A percentile compares a stretch with the other conserved stretches of the same genome.
Conservation (phyloP, 2,113 vertebrate genomes). For the Morone saxatilis region DNA sequence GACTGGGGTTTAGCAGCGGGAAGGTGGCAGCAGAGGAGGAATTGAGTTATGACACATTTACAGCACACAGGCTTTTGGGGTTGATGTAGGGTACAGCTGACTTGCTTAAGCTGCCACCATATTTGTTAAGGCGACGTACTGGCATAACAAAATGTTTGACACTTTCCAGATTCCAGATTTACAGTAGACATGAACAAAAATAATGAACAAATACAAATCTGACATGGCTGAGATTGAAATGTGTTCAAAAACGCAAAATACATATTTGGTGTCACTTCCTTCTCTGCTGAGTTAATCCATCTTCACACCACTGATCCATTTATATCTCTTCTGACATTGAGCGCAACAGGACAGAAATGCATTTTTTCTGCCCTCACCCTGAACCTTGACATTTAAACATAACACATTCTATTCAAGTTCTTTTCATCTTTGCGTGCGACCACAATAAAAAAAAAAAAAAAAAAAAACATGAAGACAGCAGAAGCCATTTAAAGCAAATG, state of each 20-base stretch:
- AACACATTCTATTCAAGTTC: slow-evolving; percentile 9
- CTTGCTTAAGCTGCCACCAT: slow-evolving; percentile 3
- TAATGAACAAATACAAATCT: neutral
- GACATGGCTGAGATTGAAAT: neutral
- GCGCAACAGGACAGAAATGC: slow-evolving; percentile 3
- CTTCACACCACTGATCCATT: neutral
- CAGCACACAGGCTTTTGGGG: neutral
- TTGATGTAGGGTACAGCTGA: neutral
- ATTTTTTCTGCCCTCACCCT: slow-evolving; percentile 3
- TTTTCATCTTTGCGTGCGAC: slow-evolving; percentile 30
- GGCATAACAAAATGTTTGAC: neutral
- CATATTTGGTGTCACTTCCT: neutral
- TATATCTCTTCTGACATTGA: slow-evolving; percentile 12
- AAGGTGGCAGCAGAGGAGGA: slow-evolving; percentile 44
- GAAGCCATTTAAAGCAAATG: slow-evolving; percentile 52
- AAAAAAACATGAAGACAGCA: slow-evolving; percentile 19
- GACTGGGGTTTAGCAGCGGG: slow-evolving; percentile 52
- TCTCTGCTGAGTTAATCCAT: neutral
- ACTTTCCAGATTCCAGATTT: neutral
- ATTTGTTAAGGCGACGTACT: neutral
- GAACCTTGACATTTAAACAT: slow-evolving; percentile 25
- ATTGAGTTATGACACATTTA: slow-evolving; percentile 49
- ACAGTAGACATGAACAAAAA: neutral
- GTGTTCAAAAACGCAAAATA: neutral
- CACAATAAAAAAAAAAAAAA: neutral